Conservation (phyloP, 2,888 invertebrate species). For the Diloba caeruleocephala region DNA sequence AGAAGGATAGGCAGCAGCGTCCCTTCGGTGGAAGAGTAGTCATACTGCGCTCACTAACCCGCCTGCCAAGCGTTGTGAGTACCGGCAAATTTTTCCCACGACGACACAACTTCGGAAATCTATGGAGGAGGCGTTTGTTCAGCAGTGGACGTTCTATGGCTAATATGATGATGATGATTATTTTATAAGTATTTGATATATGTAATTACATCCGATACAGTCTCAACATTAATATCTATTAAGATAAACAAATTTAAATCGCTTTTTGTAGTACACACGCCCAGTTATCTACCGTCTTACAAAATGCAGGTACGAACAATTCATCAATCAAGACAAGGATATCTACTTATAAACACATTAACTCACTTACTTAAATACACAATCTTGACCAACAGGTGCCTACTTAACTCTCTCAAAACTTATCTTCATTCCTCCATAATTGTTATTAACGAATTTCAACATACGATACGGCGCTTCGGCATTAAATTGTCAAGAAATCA, state of each 20-base stretch:
- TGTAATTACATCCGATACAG: neutral
- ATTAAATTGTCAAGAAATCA: conserved; percentile 86
- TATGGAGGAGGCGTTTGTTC: too few relatives aligned
- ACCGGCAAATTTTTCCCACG: too few relatives aligned
- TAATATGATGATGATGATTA: conserved; percentile 1
- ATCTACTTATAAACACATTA: conserved; percentile 86
- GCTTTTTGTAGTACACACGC: conserved; percentile 69
- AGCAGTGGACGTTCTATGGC: too few relatives aligned
- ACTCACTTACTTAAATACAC: conserved; percentile 69
- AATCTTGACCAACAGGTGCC: conserved; percentile 64
- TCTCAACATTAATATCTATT: conserved; percentile 79
- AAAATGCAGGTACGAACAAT: conserved; percentile 71
- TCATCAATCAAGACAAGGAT: conserved; percentile 85
- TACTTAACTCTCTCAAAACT: conserved; percentile 54
- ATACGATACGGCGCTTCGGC: conserved; percentile 71
- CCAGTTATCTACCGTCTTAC: conserved; percentile 68
- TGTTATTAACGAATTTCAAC: conserved; percentile 76
- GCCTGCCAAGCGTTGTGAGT: too few relatives aligned
- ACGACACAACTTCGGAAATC: too few relatives aligned
- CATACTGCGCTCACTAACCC: too few relatives aligned
- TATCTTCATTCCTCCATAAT: conserved; percentile 74
- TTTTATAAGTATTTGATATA: conserved; percentile 9
- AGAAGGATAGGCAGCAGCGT: too few relatives aligned
- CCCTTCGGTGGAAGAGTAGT: too few relatives aligned
- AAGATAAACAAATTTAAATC: conserved; percentile 79